phyloP scores from a whole-genome alignment of 2,113 vertebrate species.

The Manacus vitellinus region DNA sequence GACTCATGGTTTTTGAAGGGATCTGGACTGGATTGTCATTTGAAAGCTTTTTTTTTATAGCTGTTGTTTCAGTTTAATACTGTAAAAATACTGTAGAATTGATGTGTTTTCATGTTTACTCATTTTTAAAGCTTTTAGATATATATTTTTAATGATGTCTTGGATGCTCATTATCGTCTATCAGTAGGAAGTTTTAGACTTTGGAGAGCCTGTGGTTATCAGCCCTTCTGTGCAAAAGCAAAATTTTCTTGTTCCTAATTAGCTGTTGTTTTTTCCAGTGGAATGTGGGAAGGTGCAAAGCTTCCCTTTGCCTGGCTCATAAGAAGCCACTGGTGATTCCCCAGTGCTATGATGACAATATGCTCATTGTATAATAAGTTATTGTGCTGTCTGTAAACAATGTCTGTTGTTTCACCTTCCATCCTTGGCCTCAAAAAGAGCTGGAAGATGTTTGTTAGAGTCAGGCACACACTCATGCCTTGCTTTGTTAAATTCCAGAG shows the following conservation, averaged over 20 bases:
- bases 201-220: not conserved
- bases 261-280: not conserved
- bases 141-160: not conserved
- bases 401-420: not conserved
- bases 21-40: not conserved
- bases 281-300: not conserved
- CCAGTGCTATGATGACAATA: not conserved
- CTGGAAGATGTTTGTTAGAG: not conserved
- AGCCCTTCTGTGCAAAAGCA: not conserved
- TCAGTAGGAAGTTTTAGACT: not conserved
- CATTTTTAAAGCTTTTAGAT: not conserved
- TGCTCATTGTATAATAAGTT: not conserved
- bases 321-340: not conserved
- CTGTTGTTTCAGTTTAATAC: not conserved
- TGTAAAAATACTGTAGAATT: not conserved
- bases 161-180: not conserved
- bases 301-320: not conserved
- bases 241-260: not conserved
- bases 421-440: slow-evolving; percentile 4
- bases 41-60: not conserved
- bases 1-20: not conserved
- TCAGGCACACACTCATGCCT: not conserved
- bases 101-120: not conserved
- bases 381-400: not conserved
- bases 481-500: slow-evolving; percentile 15